Conservation (phyloP, 2,113 vertebrate species). For the Tylochromis polylepis region DNA sequence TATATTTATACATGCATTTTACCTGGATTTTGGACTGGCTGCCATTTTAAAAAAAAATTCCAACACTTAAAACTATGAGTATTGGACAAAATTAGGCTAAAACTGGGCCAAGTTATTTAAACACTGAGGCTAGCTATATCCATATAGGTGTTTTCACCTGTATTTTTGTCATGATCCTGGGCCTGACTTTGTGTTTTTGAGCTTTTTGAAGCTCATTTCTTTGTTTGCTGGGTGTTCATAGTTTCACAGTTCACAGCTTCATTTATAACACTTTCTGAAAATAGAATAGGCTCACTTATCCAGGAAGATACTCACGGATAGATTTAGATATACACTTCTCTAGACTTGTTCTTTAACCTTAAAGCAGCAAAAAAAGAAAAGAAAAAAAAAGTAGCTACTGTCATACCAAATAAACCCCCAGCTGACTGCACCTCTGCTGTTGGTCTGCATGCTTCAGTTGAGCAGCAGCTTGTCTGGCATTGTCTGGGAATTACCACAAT, state of each 20-base stretch:
- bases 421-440: background rate
- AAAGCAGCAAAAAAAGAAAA: background rate
- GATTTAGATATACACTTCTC: background rate
- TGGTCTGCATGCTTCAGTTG: background rate
- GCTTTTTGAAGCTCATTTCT: background rate
- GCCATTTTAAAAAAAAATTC: background rate
- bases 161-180: background rate
- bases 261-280: background rate
- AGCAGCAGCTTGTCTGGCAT: background rate
- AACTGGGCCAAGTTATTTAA: background rate
- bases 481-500: background rate
- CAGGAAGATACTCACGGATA: fast-evolving
- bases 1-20: background rate
- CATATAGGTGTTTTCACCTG: background rate
- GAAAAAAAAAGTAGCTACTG: background rate
- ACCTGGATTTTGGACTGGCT: background rate
- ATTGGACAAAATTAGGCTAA: background rate
- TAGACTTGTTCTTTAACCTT: background rate
- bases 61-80: background rate
- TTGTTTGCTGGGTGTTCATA: background rate
- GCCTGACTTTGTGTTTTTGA: background rate
- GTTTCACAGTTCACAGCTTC: background rate
- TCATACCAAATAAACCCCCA: background rate
- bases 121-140: background rate
- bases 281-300: background rate